phyloP scores from a whole-genome alignment of 1,140 invertebrate genomes.

The Matsumurasca onukii region DNA sequence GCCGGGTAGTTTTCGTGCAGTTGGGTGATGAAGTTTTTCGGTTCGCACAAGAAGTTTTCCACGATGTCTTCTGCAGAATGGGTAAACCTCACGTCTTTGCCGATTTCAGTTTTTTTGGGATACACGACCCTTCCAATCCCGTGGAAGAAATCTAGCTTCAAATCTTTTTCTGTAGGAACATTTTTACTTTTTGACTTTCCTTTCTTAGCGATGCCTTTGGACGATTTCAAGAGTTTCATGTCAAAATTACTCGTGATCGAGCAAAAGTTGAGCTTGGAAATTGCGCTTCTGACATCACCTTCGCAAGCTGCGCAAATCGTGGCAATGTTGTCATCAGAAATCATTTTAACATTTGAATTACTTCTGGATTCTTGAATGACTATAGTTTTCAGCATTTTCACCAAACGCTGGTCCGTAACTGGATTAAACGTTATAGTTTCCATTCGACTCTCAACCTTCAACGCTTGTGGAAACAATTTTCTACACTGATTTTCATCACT shows the following conservation, averaged over 20 bases:
- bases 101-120: slow-evolving; percentile 62
- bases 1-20: slow-evolving; percentile 72
- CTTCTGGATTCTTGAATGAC: slow-evolving; percentile 28
- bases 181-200: slow-evolving; percentile 19
- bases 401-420: slow-evolving; percentile 61
- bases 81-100: slow-evolving; percentile 49
- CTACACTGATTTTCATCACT: slow-evolving; percentile 61
- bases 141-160: slow-evolving; percentile 68
- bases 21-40: slow-evolving; percentile 63
- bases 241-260: slow-evolving; percentile 14
- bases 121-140: slow-evolving; percentile 73
- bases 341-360: not conserved
- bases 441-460: slow-evolving; percentile 60
- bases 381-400: slow-evolving; percentile 63
- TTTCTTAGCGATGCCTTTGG: slow-evolving; percentile 21
- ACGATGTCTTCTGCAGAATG: slow-evolving; percentile 64
- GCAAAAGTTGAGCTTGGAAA: slow-evolving; percentile 31
- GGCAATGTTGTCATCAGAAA: slow-evolving; percentile 24
- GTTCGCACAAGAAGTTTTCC: slow-evolving; percentile 61
- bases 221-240: slow-evolving; percentile 25
- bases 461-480: slow-evolving; percentile 61
- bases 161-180: slow-evolving; percentile 48
- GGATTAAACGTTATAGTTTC: slow-evolving; percentile 67
- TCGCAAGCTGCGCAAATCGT: slow-evolving; percentile 2
- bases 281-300: slow-evolving; percentile 30